phyloP scores from a whole-genome alignment of 2,888 invertebrate species.

The Ennomos erosarius region DNA sequence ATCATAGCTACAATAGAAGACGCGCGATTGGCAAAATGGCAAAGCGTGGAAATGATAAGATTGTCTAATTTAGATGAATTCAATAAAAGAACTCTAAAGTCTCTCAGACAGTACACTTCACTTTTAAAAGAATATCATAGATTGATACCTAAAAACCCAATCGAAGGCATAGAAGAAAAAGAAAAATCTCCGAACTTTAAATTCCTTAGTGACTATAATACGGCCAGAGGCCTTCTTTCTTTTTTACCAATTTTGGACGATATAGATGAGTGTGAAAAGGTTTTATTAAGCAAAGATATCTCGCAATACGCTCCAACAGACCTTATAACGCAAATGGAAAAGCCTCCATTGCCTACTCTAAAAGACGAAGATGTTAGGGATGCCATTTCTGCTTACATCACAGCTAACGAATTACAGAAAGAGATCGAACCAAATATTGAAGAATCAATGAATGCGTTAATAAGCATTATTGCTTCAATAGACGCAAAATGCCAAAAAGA shows the following conservation, averaged over 20 bases:
- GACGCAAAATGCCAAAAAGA: slow-evolving; percentile 61
- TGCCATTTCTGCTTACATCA: slow-evolving; percentile 66
- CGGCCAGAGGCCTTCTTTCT: slow-evolving; percentile 44
- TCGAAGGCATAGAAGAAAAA: slow-evolving; percentile 29
- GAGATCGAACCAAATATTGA: slow-evolving; percentile 70
- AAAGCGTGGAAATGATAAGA: slow-evolving; percentile 68
- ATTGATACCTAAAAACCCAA: slow-evolving; percentile 9
- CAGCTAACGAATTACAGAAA: slow-evolving; percentile 69
- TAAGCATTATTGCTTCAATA: slow-evolving; percentile 60
- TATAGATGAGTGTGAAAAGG: slow-evolving; percentile 53
- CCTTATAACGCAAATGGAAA: slow-evolving; percentile 50
- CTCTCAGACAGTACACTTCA: slow-evolving; percentile 54
- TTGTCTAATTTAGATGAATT: slow-evolving; percentile 64
- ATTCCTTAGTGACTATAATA: slow-evolving; percentile 43
- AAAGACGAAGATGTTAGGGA: slow-evolving; percentile 76
- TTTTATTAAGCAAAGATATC: slow-evolving; percentile 49
- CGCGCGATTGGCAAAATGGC: slow-evolving; percentile 63
- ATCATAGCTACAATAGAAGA: slow-evolving; percentile 73
- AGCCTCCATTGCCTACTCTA: slow-evolving; percentile 68
- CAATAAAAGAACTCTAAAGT: slow-evolving; percentile 50
- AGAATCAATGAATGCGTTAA: slow-evolving; percentile 73
- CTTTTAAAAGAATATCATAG: slow-evolving; percentile 46
- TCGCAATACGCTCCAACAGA: slow-evolving; percentile 68
- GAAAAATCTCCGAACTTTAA: slow-evolving; percentile 15
- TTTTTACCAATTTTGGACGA: slow-evolving; percentile 65